Base-by-base conservation (phyloP, 2,113 vertebrate genomes). In the Candoia aspera region DNA sequence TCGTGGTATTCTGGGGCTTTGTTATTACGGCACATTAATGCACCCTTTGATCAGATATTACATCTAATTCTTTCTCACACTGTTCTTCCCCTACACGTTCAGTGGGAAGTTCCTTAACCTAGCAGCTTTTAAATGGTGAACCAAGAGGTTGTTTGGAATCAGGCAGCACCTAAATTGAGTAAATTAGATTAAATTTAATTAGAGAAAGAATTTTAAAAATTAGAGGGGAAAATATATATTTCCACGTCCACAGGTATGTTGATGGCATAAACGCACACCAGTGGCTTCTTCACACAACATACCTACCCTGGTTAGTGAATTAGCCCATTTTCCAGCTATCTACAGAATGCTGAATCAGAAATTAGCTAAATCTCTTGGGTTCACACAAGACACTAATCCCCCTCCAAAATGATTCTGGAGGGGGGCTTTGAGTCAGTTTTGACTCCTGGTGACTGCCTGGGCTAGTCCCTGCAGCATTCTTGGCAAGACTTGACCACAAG, bases 1-100 rank as follows among this genome's bases (percentile, higher is more conserved):
- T 90, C 84, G 24, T 91, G 46, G 89, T 91, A 92, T 89, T 92
- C 57, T 24, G 79, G 57, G 58, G 54, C 33, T 93, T 86, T 68
- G 29, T 64, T 91, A 95, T 94, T 95, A 94, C 5, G 8, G 49
- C 88, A 88, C 58, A 94, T 94, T 94, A 91, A 37, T 19, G 11
- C 9, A 59, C 17, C 33, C 93, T 95, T 96, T 94, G 94, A 96
- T 95, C 93, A 62, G 84, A 26, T 24, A 49, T 17, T 57, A 68
- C 85, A 73, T 89, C 84, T 60, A 37, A 10, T 33, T 54, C 24
- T 73, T 93, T 95, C 94, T 90, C 86, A 90, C 49, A 2, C 15
- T 49, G 55, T 13, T 46, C n/a, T 9, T 55, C 54, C 15, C 0
- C 26, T 58, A 9, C 53, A 11, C 84, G 68, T 89, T 55, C 58